Percentiles rank a stretch among this genome's conserved stretches.
Conservation (phyloP, 37 sponge, comb jelly and placozoan genomes). For the Amphimedon queenslandica region DNA sequence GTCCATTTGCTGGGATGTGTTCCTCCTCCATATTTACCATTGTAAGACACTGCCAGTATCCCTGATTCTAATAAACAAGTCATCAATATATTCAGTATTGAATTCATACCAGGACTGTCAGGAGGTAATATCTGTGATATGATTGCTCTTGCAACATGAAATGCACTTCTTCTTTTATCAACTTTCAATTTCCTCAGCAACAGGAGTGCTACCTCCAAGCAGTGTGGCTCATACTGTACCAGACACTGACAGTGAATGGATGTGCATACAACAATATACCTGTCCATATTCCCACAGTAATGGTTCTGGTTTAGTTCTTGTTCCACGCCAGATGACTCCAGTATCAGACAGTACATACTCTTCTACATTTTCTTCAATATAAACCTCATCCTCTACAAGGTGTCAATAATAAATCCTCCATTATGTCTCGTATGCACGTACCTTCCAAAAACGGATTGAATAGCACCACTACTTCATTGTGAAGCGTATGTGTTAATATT, state of each 20-base stretch:
- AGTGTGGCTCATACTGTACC: slow-evolving; percentile 50
- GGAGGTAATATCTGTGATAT: slow-evolving; percentile 13
- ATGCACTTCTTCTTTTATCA: slow-evolving; percentile 55
- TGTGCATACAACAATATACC: slow-evolving; percentile 15
- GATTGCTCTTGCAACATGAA: slow-evolving; percentile 24
- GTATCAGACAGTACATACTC: slow-evolving; percentile 49
- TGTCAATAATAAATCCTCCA: neutral
- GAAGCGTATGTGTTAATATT: slow-evolving; percentile 42
- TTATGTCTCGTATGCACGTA: slow-evolving; percentile 11
- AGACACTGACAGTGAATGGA: neutral
- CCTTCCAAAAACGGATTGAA: slow-evolving; percentile 74
- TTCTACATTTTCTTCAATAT: slow-evolving; percentile 28
- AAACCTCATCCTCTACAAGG: slow-evolving; percentile 58
- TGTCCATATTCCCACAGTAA: slow-evolving; percentile 75
- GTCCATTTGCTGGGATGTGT: slow-evolving; percentile 70
- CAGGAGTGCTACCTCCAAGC: slow-evolving; percentile 57
- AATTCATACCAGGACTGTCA: slow-evolving; percentile 11
- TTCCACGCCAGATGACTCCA: slow-evolving; percentile 71
- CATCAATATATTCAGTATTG: neutral
- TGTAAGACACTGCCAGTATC: slow-evolving; percentile 19
- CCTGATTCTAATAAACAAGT: slow-evolving; percentile 6
- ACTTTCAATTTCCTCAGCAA: slow-evolving; percentile 41
- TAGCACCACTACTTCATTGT: slow-evolving; percentile 45
- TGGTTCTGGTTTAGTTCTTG: slow-evolving; percentile 17
- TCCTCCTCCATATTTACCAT: slow-evolving; percentile 37